Conservation (phyloP, 2,113 vertebrate genomes). For the Dolichotis patagonum region DNA sequence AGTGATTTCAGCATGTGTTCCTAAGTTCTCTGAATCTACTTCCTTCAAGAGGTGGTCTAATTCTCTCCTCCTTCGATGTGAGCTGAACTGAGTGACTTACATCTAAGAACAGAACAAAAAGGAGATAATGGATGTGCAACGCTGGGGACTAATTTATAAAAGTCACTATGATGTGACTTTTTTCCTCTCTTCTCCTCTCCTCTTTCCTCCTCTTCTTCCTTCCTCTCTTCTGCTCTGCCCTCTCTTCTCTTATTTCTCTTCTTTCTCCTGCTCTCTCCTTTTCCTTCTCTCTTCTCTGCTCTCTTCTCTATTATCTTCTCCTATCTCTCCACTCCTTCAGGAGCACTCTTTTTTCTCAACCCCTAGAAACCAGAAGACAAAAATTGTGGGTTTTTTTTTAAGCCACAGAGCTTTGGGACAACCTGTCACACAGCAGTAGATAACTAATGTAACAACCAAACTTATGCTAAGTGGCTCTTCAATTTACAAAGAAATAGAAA, state of each 20-base stretch:
- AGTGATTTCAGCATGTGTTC: background rate
- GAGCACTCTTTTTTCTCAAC: background rate
- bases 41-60: background rate
- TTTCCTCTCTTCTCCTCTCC: background rate
- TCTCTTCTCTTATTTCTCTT: no score
- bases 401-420: background rate
- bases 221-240: background rate
- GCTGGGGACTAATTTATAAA: background rate
- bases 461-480: background rate
- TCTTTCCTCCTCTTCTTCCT: background rate
- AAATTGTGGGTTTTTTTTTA: background rate
- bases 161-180: background rate
- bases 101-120: background rate
- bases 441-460: background rate
- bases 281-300: background rate
- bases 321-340: background rate
- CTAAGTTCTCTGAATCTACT: background rate
- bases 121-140: background rate
- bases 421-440: background rate
- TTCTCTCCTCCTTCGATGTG: background rate
- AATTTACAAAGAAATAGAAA: background rate
- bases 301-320: background rate
- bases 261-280: no score
- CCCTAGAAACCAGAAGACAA: background rate
- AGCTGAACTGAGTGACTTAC: background rate